Conservation (phyloP, 1,140 invertebrate genomes). For the Brachionus sp. region DNA sequence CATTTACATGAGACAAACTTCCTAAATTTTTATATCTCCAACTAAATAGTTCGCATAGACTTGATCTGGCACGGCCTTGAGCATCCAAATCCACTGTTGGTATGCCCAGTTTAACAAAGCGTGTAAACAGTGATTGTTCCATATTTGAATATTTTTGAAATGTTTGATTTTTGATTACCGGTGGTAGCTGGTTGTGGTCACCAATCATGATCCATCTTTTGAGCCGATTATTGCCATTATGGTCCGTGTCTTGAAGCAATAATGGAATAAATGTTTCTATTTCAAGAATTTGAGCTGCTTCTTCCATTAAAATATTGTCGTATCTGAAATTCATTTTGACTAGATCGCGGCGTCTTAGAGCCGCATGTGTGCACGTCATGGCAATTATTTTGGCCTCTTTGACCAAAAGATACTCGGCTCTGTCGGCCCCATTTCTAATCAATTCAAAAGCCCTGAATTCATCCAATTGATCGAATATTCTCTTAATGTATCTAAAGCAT, state of each 20-base stretch:
- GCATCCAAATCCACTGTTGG: constrained; percentile 94
- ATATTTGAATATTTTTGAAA: constrained; percentile 99
- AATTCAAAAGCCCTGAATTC: constrained; percentile 95
- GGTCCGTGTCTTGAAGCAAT: constrained; percentile 69
- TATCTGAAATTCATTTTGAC: constrained; percentile 82
- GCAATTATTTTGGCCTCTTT: constrained; percentile 99
- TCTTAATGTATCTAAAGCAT: constrained; percentile 89
- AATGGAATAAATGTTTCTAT: constrained; percentile 99
- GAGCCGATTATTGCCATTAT: constrained; percentile 69
- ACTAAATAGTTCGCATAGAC: constrained; percentile 90
- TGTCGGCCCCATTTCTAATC: constrained; percentile 84
- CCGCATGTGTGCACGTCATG: constrained; percentile 99
- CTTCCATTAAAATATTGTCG: constrained; percentile 99
- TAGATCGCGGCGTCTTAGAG: constrained; percentile 88
- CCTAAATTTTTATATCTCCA: constrained; percentile 95
- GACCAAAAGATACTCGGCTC: constrained; percentile 90
- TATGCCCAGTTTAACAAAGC: constrained; percentile 89
- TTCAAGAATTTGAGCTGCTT: constrained; percentile 96
- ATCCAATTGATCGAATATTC: constrained; percentile 93
- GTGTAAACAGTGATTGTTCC: constrained; percentile 96
- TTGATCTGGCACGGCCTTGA: constrained; percentile 86
- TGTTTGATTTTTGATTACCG: constrained; percentile 99
- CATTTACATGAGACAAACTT: constrained; percentile 80
- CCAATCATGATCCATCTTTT: constrained; percentile 99
- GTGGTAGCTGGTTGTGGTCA: constrained; percentile 97